Evolutionary conservation across 2,797 vertebrate species (phyloP).

Genomic region (Hypotaenidia okinawae): DNA sequence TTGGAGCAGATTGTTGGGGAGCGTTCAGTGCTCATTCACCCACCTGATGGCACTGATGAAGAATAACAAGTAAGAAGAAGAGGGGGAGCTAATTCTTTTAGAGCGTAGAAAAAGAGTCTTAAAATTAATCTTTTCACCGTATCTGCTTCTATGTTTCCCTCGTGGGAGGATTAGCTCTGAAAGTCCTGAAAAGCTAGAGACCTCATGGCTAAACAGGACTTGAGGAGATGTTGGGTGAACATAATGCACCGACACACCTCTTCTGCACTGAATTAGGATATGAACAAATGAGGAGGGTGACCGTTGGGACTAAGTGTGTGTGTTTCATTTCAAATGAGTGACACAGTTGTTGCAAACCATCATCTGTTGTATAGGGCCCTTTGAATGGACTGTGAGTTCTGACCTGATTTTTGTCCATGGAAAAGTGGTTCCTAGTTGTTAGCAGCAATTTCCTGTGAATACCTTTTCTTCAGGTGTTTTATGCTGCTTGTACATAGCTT

Average conservation of each 20-base stretch:
- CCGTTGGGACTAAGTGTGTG: rapidly evolving
- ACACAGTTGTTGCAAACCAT: not conserved
- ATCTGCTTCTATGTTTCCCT: not conserved
- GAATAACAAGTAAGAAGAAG: not conserved
- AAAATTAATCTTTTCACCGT: not conserved
- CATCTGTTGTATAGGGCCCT: not conserved
- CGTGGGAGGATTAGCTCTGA: not conserved
- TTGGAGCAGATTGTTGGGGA: rapidly evolving
- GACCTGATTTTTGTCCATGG: not conserved
- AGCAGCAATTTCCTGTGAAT: not conserved
- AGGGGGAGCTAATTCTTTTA: not conserved
- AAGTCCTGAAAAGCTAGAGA: not conserved
- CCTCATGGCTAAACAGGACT: not conserved
- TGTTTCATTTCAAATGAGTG: not conserved
- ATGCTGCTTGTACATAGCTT: not conserved
- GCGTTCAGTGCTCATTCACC: not conserved
- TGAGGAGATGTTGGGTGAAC: not conserved
- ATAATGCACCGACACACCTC: not conserved
- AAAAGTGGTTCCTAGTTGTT: not conserved
- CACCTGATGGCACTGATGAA: not conserved
- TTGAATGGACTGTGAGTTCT: not conserved
- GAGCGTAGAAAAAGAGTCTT: not conserved
- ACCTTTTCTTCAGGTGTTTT: not conserved
- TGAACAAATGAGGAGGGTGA: not conserved
- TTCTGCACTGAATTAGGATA: not conserved